Evolutionary conservation across 2,888 invertebrate genomes (phyloP).

Genomic region (Cephus pygmeus): DNA sequence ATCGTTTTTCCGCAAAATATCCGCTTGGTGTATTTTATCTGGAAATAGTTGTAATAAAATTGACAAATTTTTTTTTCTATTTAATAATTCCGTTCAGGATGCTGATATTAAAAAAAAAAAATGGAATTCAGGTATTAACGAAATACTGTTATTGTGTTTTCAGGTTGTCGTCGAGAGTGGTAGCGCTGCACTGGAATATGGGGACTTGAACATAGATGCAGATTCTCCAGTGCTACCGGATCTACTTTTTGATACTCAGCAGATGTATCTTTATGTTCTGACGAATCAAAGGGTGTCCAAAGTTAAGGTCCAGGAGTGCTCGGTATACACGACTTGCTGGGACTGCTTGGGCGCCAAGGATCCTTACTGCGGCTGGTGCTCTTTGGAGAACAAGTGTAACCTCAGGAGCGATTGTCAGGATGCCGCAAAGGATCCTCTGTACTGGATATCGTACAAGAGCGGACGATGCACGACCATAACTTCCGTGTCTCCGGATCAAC

Average conservation of each 20-base stretch:
- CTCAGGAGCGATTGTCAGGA: constrained; percentile 91
- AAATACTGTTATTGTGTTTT: constrained; percentile 24
- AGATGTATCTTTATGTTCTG: constrained; percentile 94
- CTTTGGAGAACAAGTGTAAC: constrained; percentile 95
- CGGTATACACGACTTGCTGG: constrained; percentile 89
- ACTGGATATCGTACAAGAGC: constrained; percentile 97
- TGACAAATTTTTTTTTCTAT: neutral
- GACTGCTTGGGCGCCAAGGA: constrained; percentile 94
- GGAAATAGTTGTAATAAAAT: neutral
- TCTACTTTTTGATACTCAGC: constrained; percentile 90
- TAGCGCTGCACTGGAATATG: constrained; percentile 88
- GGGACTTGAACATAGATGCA: constrained; percentile 86
- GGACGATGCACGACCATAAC: constrained; percentile 97
- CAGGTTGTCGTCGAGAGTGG: constrained; percentile 90
- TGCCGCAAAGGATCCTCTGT: constrained; percentile 89
- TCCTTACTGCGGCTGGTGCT: constrained; percentile 98
- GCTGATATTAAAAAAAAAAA: neutral
- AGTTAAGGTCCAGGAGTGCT: constrained; percentile 94
- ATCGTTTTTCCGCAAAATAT: neutral
- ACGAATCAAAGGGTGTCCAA: constrained; percentile 92
- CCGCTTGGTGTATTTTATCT: neutral
- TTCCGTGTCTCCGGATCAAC: constrained; percentile 87
- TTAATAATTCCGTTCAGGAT: neutral
- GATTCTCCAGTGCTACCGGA: constrained; percentile 88
- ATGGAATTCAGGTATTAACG: neutral